Conservation (phyloP, 1,140 invertebrate genomes). For the Drosophila nebulosa region DNA sequence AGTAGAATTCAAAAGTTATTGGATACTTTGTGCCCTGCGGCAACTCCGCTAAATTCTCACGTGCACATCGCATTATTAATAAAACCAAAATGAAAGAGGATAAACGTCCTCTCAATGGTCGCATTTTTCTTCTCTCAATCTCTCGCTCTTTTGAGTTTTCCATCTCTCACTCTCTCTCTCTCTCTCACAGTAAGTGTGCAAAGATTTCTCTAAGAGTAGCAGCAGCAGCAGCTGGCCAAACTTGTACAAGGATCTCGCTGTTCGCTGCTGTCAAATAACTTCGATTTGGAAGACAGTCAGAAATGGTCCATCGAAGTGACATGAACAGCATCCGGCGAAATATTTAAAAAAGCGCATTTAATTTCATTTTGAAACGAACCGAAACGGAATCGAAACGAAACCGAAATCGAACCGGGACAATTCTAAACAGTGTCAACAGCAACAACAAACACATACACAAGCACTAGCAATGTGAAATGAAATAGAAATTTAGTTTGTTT, state of each 20-base stretch:
- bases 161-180: neutral
- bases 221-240: conserved; percentile 5
- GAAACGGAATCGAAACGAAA: neutral
- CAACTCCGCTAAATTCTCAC: conserved; percentile 36
- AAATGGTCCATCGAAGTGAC: conserved; percentile 76
- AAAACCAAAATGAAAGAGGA: conserved; percentile 50
- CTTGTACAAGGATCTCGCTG: conserved; percentile 48
- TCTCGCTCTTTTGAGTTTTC: conserved; percentile 12
- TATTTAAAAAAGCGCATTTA: conserved; percentile 24
- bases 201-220: conserved; percentile 40
- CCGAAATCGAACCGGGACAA: conserved; percentile 34
- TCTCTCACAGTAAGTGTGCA: conserved; percentile 10
- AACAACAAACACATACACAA: too few relatives aligned
- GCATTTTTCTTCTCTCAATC: neutral
- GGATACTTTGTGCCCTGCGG: conserved; percentile 18
- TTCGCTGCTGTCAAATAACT: conserved; percentile 48
- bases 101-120: conserved; percentile 17
- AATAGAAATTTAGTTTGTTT: conserved; percentile 7
- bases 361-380: conserved; percentile 37
- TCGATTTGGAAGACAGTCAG: conserved; percentile 72
- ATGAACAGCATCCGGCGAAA: conserved; percentile 63
- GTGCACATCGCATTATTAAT: conserved; percentile 32
- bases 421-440: conserved; percentile 19
- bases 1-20: neutral
- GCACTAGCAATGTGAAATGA: conserved; percentile 20